phyloP scores from a whole-genome alignment of 2,888 invertebrate species.

The Aphidoletes aphidimyza region DNA sequence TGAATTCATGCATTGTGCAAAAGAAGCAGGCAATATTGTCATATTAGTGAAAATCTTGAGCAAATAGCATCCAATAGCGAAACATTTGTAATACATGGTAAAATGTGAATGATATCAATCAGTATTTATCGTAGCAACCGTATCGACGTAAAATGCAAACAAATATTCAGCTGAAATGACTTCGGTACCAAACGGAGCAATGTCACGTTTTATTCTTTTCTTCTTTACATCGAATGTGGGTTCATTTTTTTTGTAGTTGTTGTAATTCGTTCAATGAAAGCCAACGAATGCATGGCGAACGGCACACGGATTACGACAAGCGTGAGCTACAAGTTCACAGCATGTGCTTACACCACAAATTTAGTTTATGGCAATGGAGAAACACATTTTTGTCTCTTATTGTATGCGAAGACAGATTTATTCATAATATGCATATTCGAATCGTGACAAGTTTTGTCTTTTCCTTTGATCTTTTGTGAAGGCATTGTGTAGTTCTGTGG shows the following conservation, averaged over 20 bases:
- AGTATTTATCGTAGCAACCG: conserved; percentile 42
- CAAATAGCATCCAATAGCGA: conserved; percentile 8
- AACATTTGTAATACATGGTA: conserved; percentile 34
- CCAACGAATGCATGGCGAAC: background rate
- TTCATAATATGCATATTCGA: conserved; percentile 11
- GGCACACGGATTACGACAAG: background rate
- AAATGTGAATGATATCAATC: conserved; percentile 36
- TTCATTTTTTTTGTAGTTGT: too few relatives aligned
- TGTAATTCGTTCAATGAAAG: too few relatives aligned
- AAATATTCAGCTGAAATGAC: background rate
- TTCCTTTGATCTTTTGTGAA: background rate
- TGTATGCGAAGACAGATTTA: background rate
- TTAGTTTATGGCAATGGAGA: background rate
- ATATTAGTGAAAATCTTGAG: conserved; percentile 42
- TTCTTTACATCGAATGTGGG: too few relatives aligned
- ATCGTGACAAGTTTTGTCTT: conserved; percentile 14
- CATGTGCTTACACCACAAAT: conserved; percentile 4
- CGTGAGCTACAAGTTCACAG: background rate
- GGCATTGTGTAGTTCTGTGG: too few relatives aligned
- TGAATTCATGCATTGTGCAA: too few relatives aligned
- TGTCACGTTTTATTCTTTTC: background rate
- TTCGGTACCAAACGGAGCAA: background rate
- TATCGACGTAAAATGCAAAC: conserved; percentile 37
- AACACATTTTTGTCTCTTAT: background rate
- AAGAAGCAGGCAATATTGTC: conserved; percentile 37